These are phyloP conservation scores for Palaemon carinicauda DNA, from an alignment of 1,140 invertebrate genomes.

Conservation along the genomic window DNA sequence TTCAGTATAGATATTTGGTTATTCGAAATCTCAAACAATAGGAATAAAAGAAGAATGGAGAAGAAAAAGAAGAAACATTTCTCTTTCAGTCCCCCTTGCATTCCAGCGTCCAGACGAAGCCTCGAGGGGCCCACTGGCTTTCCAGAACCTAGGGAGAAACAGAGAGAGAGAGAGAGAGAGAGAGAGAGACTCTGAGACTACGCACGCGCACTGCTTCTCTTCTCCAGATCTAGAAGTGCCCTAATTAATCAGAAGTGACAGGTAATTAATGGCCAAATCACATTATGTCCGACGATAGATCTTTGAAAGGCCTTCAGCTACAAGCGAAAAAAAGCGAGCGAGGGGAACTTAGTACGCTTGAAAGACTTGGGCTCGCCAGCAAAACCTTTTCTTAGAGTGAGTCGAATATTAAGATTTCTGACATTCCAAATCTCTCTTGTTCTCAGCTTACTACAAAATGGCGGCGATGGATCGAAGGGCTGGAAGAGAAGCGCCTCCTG, in stretches of 20 bases:
- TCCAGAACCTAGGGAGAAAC: no score
- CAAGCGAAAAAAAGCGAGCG: no score
- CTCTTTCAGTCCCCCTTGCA: no score
- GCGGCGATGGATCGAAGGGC: conserved; percentile 50
- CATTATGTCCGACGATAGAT: conserved; percentile 34
- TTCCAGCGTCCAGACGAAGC: no score
- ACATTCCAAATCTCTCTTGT: conserved; percentile 52
- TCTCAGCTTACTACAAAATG: conserved; percentile 48
- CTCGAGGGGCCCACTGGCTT: no score
- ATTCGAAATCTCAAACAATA: no score
- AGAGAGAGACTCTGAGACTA: conserved; percentile 12
- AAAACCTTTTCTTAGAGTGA: conserved; percentile 25
- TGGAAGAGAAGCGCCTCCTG: conserved; percentile 38
- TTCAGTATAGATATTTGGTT: no score
- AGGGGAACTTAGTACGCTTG: no score
- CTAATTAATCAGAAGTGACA: conserved; percentile 57
- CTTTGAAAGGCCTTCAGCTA: neutral
- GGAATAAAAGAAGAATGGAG: no score
- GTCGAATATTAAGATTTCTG: conserved; percentile 50
- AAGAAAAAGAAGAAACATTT: no score
- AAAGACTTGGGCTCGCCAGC: no score
- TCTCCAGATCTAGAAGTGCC: conserved; percentile 47
- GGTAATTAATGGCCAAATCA: conserved; percentile 47
- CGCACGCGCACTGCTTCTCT: conserved; percentile 5
- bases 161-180: no score